These are phyloP conservation scores for Manacus vitellinus DNA, from an alignment of 2,113 vertebrate genomes.

Conservation along the genomic window DNA sequence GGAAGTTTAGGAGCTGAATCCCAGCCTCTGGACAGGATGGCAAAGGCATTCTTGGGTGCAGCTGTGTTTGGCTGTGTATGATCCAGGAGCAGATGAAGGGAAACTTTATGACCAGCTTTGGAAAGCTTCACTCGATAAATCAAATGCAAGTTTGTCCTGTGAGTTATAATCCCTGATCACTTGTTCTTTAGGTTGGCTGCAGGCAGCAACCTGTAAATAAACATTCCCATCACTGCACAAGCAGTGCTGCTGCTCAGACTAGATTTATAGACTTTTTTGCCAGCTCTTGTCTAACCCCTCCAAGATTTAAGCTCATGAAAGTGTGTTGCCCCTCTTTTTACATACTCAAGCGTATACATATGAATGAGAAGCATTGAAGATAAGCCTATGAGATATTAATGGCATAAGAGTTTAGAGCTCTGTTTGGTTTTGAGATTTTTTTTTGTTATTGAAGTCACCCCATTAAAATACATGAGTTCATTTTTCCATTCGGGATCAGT, in stretches of 20 bases:
- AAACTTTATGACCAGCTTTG: not conserved
- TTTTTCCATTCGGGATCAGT: not conserved
- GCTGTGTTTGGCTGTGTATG: not conserved
- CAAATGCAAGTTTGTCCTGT: not conserved
- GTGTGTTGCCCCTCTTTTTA: not conserved
- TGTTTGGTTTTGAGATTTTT: not conserved
- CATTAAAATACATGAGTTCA: not conserved
- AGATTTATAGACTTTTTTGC: not conserved
- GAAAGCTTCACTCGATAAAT: not conserved
- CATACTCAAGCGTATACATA: fast-evolving
- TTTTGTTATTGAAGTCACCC: not conserved
- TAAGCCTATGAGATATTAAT: fast-evolving
- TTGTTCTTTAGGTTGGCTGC: not conserved
- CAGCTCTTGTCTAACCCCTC: not conserved
- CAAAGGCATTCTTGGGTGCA: not conserved
- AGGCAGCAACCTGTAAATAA: not conserved
- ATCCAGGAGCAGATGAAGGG: not conserved
- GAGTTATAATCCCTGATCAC: not conserved
- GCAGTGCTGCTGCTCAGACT: not conserved
- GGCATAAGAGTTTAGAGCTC: not conserved
- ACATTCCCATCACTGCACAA: not conserved
- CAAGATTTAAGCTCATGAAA: not conserved
- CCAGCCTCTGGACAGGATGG: not conserved
- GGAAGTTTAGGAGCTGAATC: not conserved
- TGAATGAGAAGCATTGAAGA: not conserved